Conservation (phyloP, 2,888 invertebrate species). For the Cephus nigrinus region DNA sequence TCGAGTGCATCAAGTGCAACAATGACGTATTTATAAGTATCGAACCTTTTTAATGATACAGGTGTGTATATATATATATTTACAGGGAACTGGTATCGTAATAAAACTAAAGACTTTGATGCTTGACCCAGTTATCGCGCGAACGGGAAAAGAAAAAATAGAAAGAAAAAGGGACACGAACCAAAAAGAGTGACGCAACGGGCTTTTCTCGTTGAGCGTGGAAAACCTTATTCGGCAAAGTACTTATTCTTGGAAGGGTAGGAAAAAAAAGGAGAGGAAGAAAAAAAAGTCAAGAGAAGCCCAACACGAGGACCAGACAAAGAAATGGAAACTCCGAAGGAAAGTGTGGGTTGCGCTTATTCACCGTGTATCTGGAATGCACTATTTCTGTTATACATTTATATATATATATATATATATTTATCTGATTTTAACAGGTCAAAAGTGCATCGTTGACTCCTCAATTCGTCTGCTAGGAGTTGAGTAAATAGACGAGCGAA, state of each 20-base stretch:
- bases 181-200: neutral
- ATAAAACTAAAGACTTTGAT: constrained; percentile 2
- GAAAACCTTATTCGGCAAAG: neutral
- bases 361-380: neutral
- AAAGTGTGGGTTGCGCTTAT: neutral
- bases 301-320: neutral
- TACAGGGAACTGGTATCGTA: neutral
- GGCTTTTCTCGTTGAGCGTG: neutral
- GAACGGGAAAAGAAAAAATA: neutral
- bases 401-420: neutral
- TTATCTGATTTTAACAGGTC: neutral
- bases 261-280: neutral
- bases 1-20: neutral
- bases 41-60: neutral
- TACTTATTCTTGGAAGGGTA: neutral
- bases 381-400: neutral
- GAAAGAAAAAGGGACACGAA: neutral
- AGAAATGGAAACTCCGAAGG: neutral
- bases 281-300: neutral
- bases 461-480: neutral
- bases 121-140: constrained; percentile 4
- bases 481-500: neutral
- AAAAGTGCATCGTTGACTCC: neutral
- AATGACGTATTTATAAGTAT: neutral
- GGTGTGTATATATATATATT: neutral